A percentile compares a stretch with the other conserved stretches of the same genome.
These are phyloP conservation scores for Zhengitettix transpicula DNA, from an alignment of 2,888 invertebrate species.

Conservation along the genomic window DNA sequence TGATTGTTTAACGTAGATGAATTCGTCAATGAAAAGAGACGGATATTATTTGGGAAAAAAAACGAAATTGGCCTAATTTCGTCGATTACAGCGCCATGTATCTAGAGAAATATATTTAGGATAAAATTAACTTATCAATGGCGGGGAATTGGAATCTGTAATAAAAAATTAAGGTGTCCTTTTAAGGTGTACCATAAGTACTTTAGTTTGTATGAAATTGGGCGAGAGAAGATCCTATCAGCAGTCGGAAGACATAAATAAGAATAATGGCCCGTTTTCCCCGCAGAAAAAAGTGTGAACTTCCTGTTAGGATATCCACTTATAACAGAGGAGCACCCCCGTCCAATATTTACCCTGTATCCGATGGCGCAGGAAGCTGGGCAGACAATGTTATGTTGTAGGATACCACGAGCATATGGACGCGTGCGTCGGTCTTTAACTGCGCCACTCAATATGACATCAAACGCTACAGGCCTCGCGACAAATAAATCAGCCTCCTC, in stretches of 20 bases:
- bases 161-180: no score
- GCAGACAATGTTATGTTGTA: constrained; percentile 4
- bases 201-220: no score
- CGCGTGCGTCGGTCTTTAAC: background rate
- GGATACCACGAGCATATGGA: constrained; percentile 1
- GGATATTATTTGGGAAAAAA: no score
- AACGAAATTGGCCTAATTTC: no score
- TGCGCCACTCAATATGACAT: background rate
- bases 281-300: background rate
- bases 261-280: background rate
- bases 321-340: background rate
- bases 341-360: constrained; percentile 4
- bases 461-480: background rate
- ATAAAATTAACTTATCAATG: no score
- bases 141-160: no score
- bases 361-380: constrained; percentile 1
- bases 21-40: no score
- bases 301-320: background rate
- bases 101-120: no score
- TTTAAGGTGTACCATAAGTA: no score
- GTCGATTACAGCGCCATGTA: no score
- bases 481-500: background rate
- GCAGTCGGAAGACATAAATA: background rate
- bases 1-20: no score
- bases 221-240: background rate